Evolutionary conservation across 2,113 vertebrate genomes (phyloP).

Genomic region (Strix uralensis): DNA sequence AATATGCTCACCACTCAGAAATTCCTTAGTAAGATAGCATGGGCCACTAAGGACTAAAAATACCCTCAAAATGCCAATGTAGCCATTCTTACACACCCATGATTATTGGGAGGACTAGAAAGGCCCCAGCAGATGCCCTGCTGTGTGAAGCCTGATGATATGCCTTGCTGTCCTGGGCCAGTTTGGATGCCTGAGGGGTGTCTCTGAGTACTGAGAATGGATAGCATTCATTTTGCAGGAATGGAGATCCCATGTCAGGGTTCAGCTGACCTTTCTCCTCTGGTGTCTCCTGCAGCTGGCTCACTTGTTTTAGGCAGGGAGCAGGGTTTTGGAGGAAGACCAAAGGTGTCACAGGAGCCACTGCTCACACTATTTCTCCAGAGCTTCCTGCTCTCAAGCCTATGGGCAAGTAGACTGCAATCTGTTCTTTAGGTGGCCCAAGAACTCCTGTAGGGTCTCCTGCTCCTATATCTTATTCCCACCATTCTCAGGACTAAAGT

Average conservation of each 20-base stretch:
- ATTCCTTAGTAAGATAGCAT: not conserved
- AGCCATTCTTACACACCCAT: not conserved
- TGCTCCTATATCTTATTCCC: not conserved
- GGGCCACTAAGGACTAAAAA: not conserved
- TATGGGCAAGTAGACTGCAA: not conserved
- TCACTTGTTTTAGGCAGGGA: not conserved
- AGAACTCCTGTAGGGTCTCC: not conserved
- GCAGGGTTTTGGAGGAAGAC: not conserved
- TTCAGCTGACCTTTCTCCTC: not conserved
- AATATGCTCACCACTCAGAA: not conserved
- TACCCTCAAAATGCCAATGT: not conserved
- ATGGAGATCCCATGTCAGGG: not conserved
- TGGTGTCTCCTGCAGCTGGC: not conserved
- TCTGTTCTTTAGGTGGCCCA: not conserved
- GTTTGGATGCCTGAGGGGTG: not conserved
- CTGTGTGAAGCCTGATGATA: not conserved
- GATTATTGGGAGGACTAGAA: not conserved
- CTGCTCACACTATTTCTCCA: not conserved
- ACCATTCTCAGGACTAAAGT: not conserved
- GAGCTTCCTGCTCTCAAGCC: not conserved
- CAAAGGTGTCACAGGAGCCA: not conserved
- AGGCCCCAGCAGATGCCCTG: not conserved
- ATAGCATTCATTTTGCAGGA: not conserved
- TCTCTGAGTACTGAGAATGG: not conserved
- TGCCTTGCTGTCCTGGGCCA: not conserved